Evolutionary conservation across 2,797 vertebrate species (phyloP), one percentile per base, ranked within the genome.

Genomic region (Oreortyx pictus): DNA sequence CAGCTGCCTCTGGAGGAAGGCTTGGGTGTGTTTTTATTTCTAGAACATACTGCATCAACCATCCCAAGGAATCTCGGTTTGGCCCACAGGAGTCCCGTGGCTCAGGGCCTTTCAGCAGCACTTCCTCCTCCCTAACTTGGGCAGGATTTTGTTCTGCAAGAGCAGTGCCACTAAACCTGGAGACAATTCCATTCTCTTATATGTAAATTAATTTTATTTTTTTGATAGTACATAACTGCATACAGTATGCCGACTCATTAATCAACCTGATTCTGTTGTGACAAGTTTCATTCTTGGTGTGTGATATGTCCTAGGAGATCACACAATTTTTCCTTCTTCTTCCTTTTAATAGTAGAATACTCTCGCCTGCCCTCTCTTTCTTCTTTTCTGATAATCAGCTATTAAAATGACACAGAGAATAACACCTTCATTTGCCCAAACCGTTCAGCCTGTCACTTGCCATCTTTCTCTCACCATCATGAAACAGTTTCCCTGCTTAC

Each of bases 231-330:
- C 79, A 85, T 90, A 90, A 93, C 88, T 93, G 35, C 72, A 64
- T 2, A 2, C 72, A 91, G 71, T 71, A 59, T 67, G 39, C 4
- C 47, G 68, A 66, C 75, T 82, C 78, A 43, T 90, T 81, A 91
- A 92, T 95, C 94, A 94, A 90, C 81, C 78, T 82, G 90, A 87
- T 61, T 91, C 72, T 94, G 81, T 90, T 95, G 90, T 89, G 90
- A 94, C 90, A 92, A 72, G 78, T 90, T 95, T 68, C 89, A 78
- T 82, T 77, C 65, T 89, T 83, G 83, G 72, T 61, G 68, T 94
- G 81, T 68, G 88, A 94, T 86, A 93, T 62, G 65, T 68, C 82
- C 86, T 62, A 80, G 65, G 54, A 91, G 49, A 92, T 92, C 93
- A 50, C 77, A 86, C 46, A 23, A 4, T 89, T 94, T 95, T 92